Evolutionary conservation across 2,888 invertebrate genomes (phyloP).

Genomic region (Sphecodes monilicornis): DNA sequence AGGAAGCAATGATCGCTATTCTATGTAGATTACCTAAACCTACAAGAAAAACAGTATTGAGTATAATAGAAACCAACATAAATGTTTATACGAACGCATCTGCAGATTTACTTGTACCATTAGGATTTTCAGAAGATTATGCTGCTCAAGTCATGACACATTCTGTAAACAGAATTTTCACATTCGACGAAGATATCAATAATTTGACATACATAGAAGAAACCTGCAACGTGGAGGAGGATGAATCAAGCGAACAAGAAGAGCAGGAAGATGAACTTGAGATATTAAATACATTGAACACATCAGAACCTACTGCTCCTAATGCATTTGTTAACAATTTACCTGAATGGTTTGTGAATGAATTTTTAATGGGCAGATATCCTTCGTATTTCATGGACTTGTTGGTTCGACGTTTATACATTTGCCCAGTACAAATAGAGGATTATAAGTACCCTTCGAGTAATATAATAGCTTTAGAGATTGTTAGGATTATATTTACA

Average conservation of each 20-base stretch:
- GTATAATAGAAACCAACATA: slow-evolving; percentile 87
- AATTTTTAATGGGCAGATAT: slow-evolving; percentile 87
- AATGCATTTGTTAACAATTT: slow-evolving; percentile 54
- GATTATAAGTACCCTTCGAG: slow-evolving; percentile 87
- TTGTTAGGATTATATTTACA: slow-evolving; percentile 87
- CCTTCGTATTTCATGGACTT: slow-evolving; percentile 90
- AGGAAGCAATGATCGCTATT: slow-evolving; percentile 89
- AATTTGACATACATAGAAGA: slow-evolving; percentile 59
- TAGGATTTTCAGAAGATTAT: slow-evolving; percentile 81
- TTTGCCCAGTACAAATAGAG: slow-evolving; percentile 90
- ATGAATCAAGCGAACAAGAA: slow-evolving; percentile 65
- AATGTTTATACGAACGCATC: slow-evolving; percentile 88
- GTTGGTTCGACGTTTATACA: slow-evolving; percentile 87
- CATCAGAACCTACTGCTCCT: background rate
- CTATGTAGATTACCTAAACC: slow-evolving; percentile 87
- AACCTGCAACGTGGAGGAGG: slow-evolving; percentile 37
- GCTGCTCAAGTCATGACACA: slow-evolving; percentile 37
- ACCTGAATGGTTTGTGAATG: slow-evolving; percentile 87
- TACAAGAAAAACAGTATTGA: slow-evolving; percentile 85
- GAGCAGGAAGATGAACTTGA: slow-evolving; percentile 71
- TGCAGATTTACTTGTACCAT: slow-evolving; percentile 87
- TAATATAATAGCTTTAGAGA: slow-evolving; percentile 87
- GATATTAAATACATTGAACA: slow-evolving; percentile 18
- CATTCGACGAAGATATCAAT: slow-evolving; percentile 72
- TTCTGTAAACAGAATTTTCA: slow-evolving; percentile 61